Base-by-base conservation (phyloP, 2,113 vertebrate genomes). In the Dasyornis broadbenti region DNA sequence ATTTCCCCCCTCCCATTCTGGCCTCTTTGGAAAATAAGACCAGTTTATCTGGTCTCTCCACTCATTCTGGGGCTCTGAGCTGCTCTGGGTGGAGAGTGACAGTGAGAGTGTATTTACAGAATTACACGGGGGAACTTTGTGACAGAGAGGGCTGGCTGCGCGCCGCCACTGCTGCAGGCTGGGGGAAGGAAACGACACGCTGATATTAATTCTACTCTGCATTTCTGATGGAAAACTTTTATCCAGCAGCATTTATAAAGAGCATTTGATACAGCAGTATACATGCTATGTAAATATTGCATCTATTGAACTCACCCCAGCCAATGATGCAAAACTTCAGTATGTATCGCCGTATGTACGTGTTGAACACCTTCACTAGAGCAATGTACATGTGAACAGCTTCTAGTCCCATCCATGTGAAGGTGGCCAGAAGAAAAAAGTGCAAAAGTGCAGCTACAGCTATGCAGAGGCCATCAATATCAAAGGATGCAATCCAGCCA, bases 371-470 rank as follows among this genome's bases (percentile, higher is more conserved):
- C 95, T 99, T 99, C 83, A 99, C 99, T 56, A 99, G 96, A 10
- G 99, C 99, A 53, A 99, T 99, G 97, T 99, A 99, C 99, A 99
- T 99, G 95, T 99, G 99, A 78, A 99, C 97, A 0, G 99, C 99
- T 97, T 99, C 99, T 24, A 99, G 97, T 19, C 98, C 99, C 99
- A 99, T 99, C 99, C 99, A 99, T 7, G 99, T 99, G 95, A 99
- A 99, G 31, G 99, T 98, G 17, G 99, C 98, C 33, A 99, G 95
- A 75, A 99, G 98, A 92, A 99, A 99, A 96, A 99, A 99, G 96
- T 99, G 99, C 81, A 99, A 42, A 60, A 99, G 97, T 49, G 97
- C 97, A 17, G 99, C 99, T 21, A 99, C 96, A 0, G 98, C 97
- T 14, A 97, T 95, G 89, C 99, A 99, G 52, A 99, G 97, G n/a